A percentile compares a stretch with the other conserved stretches of the same genome.
Conservation (phyloP, 2,888 invertebrate species). For the Omphaloscelis lunosa region DNA sequence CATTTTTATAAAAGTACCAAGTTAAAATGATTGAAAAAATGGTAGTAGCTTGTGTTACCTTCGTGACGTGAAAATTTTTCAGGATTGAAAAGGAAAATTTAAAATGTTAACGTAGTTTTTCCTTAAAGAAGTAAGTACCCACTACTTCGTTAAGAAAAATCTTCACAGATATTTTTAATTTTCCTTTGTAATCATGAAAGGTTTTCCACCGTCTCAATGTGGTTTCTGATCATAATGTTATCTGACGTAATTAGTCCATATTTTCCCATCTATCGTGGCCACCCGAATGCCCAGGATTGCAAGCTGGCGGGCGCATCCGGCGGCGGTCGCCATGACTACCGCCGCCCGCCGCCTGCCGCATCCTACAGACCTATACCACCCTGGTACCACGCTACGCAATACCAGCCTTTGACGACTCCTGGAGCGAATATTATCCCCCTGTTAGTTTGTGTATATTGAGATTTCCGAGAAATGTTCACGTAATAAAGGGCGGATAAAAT, state of each 20-base stretch:
- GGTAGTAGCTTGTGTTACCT: background rate
- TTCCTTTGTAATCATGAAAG: too few species aligned
- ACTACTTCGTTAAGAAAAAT: too few species aligned
- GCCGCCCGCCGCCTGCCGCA: conserved; percentile 69
- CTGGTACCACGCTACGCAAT: conserved; percentile 65
- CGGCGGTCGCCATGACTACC: conserved; percentile 87
- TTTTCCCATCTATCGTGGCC: conserved; percentile 64
- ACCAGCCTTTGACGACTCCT: conserved; percentile 57
- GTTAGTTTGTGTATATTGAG: conserved; percentile 35
- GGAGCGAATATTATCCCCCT: conserved; percentile 44
- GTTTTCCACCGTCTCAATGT: background rate
- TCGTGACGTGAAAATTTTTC: background rate
- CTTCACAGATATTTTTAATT: background rate
- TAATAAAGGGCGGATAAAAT: background rate
- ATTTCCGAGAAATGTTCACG: conserved; percentile 28
- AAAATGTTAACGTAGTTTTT: too few species aligned
- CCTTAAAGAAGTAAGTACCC: too few species aligned
- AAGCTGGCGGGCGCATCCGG: conserved; percentile 80
- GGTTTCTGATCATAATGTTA: background rate
- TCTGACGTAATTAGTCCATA: conserved; percentile 43
- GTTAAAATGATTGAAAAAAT: background rate
- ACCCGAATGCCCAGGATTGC: conserved; percentile 80
- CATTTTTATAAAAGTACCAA: too few species aligned
- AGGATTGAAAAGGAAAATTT: background rate
- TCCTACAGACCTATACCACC: conserved; percentile 71